phyloP scores from a whole-genome alignment of 2,113 vertebrate genomes.

The Orthonyx spaldingii region DNA sequence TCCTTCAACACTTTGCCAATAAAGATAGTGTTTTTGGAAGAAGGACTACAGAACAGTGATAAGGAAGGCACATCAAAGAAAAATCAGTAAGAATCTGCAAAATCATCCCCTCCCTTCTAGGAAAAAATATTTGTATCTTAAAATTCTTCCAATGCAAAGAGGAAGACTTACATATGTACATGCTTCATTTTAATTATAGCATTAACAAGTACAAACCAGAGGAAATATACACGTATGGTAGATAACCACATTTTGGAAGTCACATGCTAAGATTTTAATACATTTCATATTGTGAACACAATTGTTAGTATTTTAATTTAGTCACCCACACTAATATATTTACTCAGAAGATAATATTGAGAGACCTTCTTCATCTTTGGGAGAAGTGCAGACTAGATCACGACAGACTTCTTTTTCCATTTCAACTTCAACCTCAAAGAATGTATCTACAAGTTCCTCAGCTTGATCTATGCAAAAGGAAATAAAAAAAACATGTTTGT shows the following conservation, averaged over 20 bases:
- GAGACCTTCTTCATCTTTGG: conserved; percentile 96
- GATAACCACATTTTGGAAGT: not conserved
- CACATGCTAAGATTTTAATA: not conserved
- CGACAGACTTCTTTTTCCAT: conserved; percentile 97
- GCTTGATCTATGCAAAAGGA: conserved; percentile 73
- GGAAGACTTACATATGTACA: not conserved
- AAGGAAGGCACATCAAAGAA: not conserved
- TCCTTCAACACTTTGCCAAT: not conserved
- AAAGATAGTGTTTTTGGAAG: not conserved
- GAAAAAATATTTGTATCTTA: not conserved
- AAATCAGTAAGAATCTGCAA: not conserved
- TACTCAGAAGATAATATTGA: not conserved
- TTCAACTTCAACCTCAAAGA: conserved; percentile 98
- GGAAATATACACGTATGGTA: not conserved
- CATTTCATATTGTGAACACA: not conserved
- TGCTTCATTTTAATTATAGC: not conserved
- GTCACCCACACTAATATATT: not conserved
- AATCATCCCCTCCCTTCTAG: not conserved
- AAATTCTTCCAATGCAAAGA: not conserved
- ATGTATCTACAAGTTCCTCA: conserved; percentile 92
- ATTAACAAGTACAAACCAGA: not conserved
- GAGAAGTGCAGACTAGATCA: conserved; percentile 92
- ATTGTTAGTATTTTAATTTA: not conserved
- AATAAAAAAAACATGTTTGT: not conserved
- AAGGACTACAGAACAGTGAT: not conserved